Conservation (phyloP, 2,888 invertebrate species). For the Drosophila nigricruria region DNA sequence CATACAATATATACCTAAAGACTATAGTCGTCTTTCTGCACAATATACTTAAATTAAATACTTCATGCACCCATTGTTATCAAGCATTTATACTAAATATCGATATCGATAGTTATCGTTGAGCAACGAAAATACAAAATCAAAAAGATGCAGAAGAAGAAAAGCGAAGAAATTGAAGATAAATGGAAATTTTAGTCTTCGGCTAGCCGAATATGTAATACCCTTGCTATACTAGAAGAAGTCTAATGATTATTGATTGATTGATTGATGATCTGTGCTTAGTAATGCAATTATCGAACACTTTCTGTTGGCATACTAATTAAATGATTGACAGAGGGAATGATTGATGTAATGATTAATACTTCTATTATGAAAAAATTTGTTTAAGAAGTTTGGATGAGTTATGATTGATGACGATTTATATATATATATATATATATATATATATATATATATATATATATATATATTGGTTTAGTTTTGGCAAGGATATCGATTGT, state of each 20-base stretch:
- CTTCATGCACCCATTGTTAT: constrained; percentile 44
- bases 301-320: not conserved
- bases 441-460: too few relatives aligned
- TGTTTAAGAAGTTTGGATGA: too few relatives aligned
- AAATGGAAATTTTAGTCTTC: not conserved
- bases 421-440: too few relatives aligned
- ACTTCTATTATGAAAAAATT: too few relatives aligned
- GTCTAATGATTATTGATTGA: not conserved
- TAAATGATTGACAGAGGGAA: not conserved
- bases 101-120: constrained; percentile 30
- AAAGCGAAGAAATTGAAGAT: not conserved
- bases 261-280: not conserved
- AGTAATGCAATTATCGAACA: not conserved
- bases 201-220: constrained; percentile 23
- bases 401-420: not conserved
- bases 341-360: not conserved
- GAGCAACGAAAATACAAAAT: constrained; percentile 15
- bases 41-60: constrained; percentile 12
- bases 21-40: constrained; percentile 14
- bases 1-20: constrained; percentile 4
- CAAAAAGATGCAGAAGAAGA: not conserved
- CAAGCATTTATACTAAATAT: constrained; percentile 33
- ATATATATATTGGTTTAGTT: not conserved
- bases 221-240: constrained; percentile 7
- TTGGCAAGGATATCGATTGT: constrained; percentile 15